These are phyloP conservation scores for Coreius guichenoti DNA, from an alignment of 2,797 vertebrate genomes.

Conservation along the genomic window DNA sequence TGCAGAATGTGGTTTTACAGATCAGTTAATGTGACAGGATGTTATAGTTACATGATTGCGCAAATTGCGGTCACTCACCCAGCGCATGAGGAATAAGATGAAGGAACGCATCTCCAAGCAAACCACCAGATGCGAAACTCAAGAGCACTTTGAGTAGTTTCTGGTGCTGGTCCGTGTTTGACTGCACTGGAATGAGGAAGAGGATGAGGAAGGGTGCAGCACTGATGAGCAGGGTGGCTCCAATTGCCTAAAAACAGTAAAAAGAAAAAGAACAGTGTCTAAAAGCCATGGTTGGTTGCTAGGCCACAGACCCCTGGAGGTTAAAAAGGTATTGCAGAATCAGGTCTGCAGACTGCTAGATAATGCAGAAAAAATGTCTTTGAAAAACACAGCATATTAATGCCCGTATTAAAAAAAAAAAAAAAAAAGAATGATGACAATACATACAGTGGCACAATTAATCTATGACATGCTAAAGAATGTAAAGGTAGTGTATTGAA, in stretches of 20 bases:
- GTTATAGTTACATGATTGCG: not conserved
- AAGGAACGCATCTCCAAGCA: slow-evolving; percentile 93
- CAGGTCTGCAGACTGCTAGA: not conserved
- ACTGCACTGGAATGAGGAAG: slow-evolving; percentile 92
- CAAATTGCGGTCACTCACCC: slow-evolving; percentile 73
- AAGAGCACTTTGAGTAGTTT: slow-evolving; percentile 90
- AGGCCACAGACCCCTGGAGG: not conserved
- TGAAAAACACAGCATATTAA: too few species aligned
- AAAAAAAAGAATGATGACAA: too few species aligned
- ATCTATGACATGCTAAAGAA: too few species aligned
- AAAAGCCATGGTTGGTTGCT: not conserved
- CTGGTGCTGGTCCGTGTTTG: slow-evolving; percentile 89
- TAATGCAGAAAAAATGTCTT: not conserved
- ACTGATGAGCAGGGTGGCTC: slow-evolving; percentile 91
- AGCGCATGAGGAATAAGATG: slow-evolving; percentile 94
- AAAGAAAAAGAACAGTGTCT: not conserved
- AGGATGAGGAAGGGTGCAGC: slow-evolving; percentile 92
- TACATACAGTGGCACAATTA: too few species aligned
- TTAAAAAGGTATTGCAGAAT: not conserved
- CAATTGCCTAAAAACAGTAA: slow-evolving; percentile 78
- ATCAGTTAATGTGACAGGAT: not conserved
- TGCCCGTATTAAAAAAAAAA: too few species aligned
- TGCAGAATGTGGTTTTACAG: not conserved
- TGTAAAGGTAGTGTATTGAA: too few species aligned
- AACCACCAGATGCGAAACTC: slow-evolving; percentile 91